Percentiles rank a stretch among this genome's conserved stretches.
Evolutionary conservation across 1,140 invertebrate genomes (phyloP).

Genomic region (Papilio dardanus): DNA sequence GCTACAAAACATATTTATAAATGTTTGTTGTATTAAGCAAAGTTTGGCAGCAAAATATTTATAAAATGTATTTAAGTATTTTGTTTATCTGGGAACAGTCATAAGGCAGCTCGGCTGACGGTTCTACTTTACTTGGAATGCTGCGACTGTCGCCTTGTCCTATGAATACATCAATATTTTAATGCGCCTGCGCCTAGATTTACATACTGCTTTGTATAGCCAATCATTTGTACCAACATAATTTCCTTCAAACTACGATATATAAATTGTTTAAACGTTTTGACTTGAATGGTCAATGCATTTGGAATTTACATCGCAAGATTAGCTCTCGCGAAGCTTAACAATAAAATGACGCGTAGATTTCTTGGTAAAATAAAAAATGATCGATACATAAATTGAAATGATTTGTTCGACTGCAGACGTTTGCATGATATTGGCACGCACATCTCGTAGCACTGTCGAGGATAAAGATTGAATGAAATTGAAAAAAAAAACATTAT

Average conservation of each 20-base stretch:
- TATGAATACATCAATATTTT: constrained; percentile 50
- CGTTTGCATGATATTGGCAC: background rate
- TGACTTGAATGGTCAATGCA: constrained; percentile 37
- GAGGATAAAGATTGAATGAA: background rate
- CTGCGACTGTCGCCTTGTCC: constrained; percentile 38
- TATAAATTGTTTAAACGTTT: constrained; percentile 36
- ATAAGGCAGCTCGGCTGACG: constrained; percentile 7
- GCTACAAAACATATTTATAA: too few relatives aligned
- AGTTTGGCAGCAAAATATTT: background rate
- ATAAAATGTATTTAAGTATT: background rate
- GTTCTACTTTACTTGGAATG: constrained; percentile 39
- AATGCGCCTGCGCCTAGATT: constrained; percentile 44
- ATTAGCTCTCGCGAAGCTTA: constrained; percentile 20
- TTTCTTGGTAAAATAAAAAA: constrained; percentile 31
- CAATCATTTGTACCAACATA: constrained; percentile 46
- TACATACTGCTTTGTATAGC: constrained; percentile 47
- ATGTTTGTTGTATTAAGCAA: too few relatives aligned
- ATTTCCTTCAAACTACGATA: constrained; percentile 40
- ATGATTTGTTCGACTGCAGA: constrained; percentile 19
- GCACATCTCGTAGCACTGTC: background rate
- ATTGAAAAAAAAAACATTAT: background rate
- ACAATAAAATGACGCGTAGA: constrained; percentile 30
- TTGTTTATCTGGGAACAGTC: constrained; percentile 36
- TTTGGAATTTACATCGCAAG: constrained; percentile 30
- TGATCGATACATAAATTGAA: constrained; percentile 33